These are phyloP conservation scores for Caenorhabditis macrosperma DNA, from an alignment of 2,888 invertebrate species.

Conservation along the genomic window DNA sequence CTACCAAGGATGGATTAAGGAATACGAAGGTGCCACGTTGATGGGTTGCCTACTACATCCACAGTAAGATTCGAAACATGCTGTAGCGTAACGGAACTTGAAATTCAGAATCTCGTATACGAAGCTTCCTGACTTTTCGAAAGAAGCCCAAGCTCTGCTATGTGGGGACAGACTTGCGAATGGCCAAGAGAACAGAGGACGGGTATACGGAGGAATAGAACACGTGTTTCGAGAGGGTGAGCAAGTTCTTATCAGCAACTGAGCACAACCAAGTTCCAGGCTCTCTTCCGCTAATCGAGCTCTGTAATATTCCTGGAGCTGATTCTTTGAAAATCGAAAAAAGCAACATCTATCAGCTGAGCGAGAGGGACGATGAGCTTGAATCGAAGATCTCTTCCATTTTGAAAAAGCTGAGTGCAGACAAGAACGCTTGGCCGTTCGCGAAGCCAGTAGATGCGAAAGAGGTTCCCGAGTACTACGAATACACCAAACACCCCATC, in stretches of 20 bases:
- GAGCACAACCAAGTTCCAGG: background rate
- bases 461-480: conserved; percentile 92
- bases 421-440: conserved; percentile 95
- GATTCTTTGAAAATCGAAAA: conserved; percentile 48
- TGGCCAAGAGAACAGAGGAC: conserved; percentile 38
- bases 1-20: conserved; percentile 83
- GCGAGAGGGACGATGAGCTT: conserved; percentile 40
- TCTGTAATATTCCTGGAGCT: background rate
- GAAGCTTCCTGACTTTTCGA: conserved; percentile 86
- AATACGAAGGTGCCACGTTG: conserved; percentile 96
- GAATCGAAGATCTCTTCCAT: conserved; percentile 80
- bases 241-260: no score
- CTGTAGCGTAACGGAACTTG: background rate
- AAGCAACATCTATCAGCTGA: conserved; percentile 22
- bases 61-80: conserved; percentile 67
- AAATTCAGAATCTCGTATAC: conserved; percentile 87
- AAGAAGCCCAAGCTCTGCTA: conserved; percentile 67
- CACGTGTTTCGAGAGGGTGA: conserved; percentile 60
- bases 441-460: conserved; percentile 91
- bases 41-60: conserved; percentile 98
- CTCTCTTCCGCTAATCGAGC: background rate
- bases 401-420: conserved; percentile 85
- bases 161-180: conserved; percentile 50
- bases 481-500: conserved; percentile 96
- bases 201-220: conserved; percentile 73